Percentiles rank a stretch among this genome's conserved stretches.
phyloP scores from a whole-genome alignment of 2,888 invertebrate species.

The Ephialtes manifestator region DNA sequence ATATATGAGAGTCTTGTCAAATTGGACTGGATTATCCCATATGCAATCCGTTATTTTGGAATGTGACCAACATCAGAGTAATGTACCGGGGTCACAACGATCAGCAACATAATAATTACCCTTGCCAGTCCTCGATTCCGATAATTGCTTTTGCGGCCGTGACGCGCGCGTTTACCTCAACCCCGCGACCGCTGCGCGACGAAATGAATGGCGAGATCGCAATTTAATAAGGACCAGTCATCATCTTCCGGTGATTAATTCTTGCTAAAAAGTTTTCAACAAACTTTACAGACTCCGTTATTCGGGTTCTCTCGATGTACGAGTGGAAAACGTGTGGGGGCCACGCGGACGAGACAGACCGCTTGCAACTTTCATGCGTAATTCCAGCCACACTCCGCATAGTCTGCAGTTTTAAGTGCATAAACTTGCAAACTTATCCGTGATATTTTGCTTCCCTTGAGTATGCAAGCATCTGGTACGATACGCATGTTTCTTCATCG shows the following conservation, averaged over 20 bases:
- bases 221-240: constrained; percentile 84
- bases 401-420: constrained; percentile 28
- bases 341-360: not conserved
- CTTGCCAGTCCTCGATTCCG: constrained; percentile 67
- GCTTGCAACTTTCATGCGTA: constrained; percentile 81
- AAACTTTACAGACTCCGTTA: constrained; percentile 82
- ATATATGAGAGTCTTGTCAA: not conserved
- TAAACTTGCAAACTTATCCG: constrained; percentile 75
- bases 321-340: constrained; percentile 2
- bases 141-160: constrained; percentile 74
- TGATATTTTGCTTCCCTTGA: constrained; percentile 54
- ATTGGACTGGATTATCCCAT: not conserved
- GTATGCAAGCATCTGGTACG: constrained; percentile 79
- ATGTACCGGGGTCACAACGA: constrained; percentile 59
- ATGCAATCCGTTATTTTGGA: constrained; percentile 45
- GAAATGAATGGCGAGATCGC: constrained; percentile 74
- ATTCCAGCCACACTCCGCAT: constrained; percentile 69
- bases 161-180: constrained; percentile 20
- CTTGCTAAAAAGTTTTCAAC: constrained; percentile 82
- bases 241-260: constrained; percentile 84
- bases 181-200: constrained; percentile 39
- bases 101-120: constrained; percentile 74
- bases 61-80: constrained; percentile 43
- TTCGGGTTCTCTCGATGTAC: constrained; percentile 66
- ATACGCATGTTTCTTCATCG: constrained; percentile 38